A percentile compares a stretch with the other conserved stretches of the same genome.
phyloP scores from a whole-genome alignment of 1,140 invertebrate species.

The Bombus cullumanus region DNA sequence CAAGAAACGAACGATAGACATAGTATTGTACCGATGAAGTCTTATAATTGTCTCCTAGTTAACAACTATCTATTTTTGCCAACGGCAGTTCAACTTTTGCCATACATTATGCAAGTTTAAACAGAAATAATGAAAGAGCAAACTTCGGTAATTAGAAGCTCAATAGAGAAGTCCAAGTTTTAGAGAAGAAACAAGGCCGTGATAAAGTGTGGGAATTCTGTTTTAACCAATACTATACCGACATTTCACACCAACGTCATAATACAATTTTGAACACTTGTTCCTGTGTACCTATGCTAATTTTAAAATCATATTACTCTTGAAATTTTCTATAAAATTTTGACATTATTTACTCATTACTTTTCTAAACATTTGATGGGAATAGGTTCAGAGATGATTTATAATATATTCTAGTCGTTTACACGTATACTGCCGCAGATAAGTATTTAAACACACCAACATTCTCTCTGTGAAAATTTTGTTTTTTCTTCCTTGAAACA shows the following conservation, averaged over 20 bases:
- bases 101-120: constrained; percentile 62
- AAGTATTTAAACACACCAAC: no score
- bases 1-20: background rate
- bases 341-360: no score
- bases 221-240: background rate
- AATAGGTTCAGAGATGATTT: no score
- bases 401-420: no score
- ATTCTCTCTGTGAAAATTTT: no score
- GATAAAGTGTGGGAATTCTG: background rate
- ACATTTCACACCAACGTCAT: background rate
- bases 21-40: background rate
- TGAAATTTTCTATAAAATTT: no score
- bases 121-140: constrained; percentile 61
- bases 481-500: no score
- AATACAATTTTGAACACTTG: no score
- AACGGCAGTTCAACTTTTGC: constrained; percentile 35
- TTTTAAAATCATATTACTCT: no score
- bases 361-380: no score
- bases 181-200: constrained; percentile 8
- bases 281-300: background rate
- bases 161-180: constrained; percentile 36
- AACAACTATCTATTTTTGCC: constrained; percentile 45
- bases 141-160: constrained; percentile 68
- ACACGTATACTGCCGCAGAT: no score
- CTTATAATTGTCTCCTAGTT: constrained; percentile 27